Evolutionary conservation across 2,797 vertebrate genomes (phyloP), one percentile per base, ranked within the genome.

Genomic region (Sebastes iracundus): DNA sequence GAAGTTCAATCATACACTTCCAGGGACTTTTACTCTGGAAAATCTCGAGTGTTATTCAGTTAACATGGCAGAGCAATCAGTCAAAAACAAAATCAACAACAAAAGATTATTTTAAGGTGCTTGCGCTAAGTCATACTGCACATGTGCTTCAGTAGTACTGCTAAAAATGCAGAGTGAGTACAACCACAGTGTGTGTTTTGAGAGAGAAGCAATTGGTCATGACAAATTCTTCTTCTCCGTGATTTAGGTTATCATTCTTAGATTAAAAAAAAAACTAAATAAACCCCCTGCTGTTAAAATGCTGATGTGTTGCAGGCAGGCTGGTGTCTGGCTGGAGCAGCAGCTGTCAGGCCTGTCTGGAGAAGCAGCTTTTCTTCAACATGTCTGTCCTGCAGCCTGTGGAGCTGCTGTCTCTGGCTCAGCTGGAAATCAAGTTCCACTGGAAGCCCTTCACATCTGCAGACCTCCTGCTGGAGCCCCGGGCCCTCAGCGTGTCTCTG

Each of bases 361-460:
- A 95, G 90, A 97, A 96, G 90, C 96, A 93, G 42, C 93, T 98
- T 0, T 95, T 95, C 94, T 99, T 99, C 80, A 97, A 99, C 90
- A 87, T 99, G 88, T 97, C 97, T 0, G 95, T 93, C 33, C 95
- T 99, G 88, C 97, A 97, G 83, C 91, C 96, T 4, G 91, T 87
- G 7, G 98, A 99, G 91, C 87, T 79, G 70, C 75, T 97, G 71
- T 98, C 96, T 1, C 85, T 97, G 87, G 97, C 96, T 6, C 97
- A 95, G 89, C 94, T 99, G 86, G 96, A 98, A 80, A 23, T 99
- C 35, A 88, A 70, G 11, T 96, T 99, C 87, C 94, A 84, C 46
- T 94, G 79, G 89, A 88, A 90, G 28, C 87, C 90, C 1, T 91
- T 94, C 79, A 88, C 71, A 0, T 0, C 71, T 0, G 72, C 90